phyloP scores from a whole-genome alignment of 2,797 vertebrate species.

The Lepus townsendii region DNA sequence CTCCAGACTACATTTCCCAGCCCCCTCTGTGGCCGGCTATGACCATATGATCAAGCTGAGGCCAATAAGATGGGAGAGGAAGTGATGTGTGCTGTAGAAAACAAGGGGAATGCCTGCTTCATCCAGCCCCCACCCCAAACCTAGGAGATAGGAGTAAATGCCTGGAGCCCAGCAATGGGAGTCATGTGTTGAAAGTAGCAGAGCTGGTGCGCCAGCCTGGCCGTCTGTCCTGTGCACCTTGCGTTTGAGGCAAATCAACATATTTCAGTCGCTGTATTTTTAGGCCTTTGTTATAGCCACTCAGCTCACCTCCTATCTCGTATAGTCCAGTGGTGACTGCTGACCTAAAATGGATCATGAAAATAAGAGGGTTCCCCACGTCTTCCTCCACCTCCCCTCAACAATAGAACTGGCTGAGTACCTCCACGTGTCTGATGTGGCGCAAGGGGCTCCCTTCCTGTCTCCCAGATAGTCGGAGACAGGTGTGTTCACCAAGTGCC shows the following conservation, averaged over 20 bases:
- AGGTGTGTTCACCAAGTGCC: too few species aligned
- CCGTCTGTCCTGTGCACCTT: too few species aligned
- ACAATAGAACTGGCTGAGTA: too few species aligned
- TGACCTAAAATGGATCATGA: background rate
- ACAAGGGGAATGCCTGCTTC: background rate
- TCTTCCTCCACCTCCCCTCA: background rate
- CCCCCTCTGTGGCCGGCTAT: background rate
- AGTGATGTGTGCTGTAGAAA: background rate
- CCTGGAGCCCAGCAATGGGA: background rate
- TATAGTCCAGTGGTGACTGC: background rate
- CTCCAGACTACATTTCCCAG: background rate
- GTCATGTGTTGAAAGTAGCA: fast-evolving
- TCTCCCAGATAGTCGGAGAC: background rate
- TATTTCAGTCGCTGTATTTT: background rate
- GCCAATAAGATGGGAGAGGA: background rate
- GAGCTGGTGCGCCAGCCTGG: background rate
- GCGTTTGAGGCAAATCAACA: background rate
- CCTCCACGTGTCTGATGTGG: background rate
- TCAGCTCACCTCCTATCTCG: background rate
- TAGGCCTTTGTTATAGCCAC: background rate
- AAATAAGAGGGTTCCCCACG: background rate
- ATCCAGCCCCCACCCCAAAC: fast-evolving
- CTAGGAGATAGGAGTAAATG: background rate
- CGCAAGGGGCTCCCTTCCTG: background rate
- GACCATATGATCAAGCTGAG: background rate